These are phyloP conservation scores for Machimus rusticus DNA, from an alignment of 2,888 invertebrate genomes.

Conservation along the genomic window DNA sequence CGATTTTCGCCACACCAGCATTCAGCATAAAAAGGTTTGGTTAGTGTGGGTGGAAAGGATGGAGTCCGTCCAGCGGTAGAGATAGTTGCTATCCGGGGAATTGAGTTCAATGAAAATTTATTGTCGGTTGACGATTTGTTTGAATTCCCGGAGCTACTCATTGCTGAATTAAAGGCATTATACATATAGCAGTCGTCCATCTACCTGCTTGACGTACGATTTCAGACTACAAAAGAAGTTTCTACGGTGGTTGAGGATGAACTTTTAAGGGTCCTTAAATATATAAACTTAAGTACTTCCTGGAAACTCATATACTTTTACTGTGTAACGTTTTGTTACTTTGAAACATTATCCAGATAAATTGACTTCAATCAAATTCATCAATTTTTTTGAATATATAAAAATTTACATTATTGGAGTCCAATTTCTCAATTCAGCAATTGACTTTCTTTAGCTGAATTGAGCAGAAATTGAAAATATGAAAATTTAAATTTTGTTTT, in stretches of 20 bases:
- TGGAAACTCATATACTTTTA: not conserved
- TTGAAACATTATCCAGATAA: too few relatives aligned
- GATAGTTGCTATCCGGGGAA: constrained; percentile 14
- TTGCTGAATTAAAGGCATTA: not conserved
- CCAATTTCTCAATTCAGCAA: too few relatives aligned
- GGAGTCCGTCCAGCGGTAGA: not conserved
- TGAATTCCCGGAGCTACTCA: constrained; percentile 6
- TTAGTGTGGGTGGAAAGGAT: not conserved
- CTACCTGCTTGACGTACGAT: not conserved
- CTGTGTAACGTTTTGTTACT: too few relatives aligned
- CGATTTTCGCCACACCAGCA: not conserved
- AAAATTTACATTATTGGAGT: not conserved
- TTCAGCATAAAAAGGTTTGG: not conserved
- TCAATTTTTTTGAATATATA: not conserved
- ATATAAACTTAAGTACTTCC: not conserved
- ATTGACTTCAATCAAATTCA: too few relatives aligned
- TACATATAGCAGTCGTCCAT: not conserved
- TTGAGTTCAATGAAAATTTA: constrained; percentile 21
- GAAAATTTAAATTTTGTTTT: too few relatives aligned
- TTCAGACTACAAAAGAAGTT: not conserved
- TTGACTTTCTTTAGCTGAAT: too few relatives aligned
- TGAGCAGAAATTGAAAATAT: too few relatives aligned
- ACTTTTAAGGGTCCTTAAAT: not conserved
- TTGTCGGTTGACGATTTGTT: constrained; percentile 12
- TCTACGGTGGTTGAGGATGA: not conserved